A percentile compares a stretch with the other conserved stretches of the same genome.
Evolutionary conservation across 2,797 vertebrate genomes (phyloP).

Genomic region (Melanotaenia maccullochi): DNA sequence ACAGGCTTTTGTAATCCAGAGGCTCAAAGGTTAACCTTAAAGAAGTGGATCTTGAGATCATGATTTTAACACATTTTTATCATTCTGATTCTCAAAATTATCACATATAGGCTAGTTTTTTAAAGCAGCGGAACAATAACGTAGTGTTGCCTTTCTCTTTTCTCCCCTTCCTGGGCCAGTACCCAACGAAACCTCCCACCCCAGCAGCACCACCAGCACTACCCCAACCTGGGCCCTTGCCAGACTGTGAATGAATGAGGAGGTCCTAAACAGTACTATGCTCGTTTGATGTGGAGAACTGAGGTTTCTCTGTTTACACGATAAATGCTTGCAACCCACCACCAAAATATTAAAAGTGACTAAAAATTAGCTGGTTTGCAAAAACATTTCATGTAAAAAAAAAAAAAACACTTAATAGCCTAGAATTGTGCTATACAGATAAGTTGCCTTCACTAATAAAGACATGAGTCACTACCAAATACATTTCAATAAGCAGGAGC

Average conservation of each 20-base stretch:
- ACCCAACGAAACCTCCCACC: constrained; percentile 55
- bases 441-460: neutral
- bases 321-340: constrained; percentile 22
- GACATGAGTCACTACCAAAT: neutral
- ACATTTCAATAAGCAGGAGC: neutral
- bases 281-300: constrained; percentile 81
- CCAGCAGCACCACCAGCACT: constrained; percentile 58
- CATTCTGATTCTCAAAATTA: constrained; percentile 36
- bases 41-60: constrained; percentile 2
- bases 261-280: constrained; percentile 70
- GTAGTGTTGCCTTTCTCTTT: constrained; percentile 72
- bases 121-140: constrained; percentile 70
- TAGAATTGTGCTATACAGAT: too few species aligned
- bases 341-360: constrained; percentile 50
- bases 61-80: constrained; percentile 33
- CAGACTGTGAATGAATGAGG: constrained; percentile 76
- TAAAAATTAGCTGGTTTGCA: neutral
- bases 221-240: constrained; percentile 68
- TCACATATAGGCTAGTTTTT: constrained; percentile 70
- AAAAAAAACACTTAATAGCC: too few species aligned
- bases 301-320: constrained; percentile 75
- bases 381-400: too few species aligned
- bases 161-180: constrained; percentile 55
- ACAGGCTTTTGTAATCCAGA: constrained; percentile 21
- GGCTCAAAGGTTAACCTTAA: constrained; percentile 5